Percentiles rank a stretch among this genome's conserved stretches.
Evolutionary conservation across 2,113 vertebrate species (phyloP).

Genomic region (Perca fluviatilis): DNA sequence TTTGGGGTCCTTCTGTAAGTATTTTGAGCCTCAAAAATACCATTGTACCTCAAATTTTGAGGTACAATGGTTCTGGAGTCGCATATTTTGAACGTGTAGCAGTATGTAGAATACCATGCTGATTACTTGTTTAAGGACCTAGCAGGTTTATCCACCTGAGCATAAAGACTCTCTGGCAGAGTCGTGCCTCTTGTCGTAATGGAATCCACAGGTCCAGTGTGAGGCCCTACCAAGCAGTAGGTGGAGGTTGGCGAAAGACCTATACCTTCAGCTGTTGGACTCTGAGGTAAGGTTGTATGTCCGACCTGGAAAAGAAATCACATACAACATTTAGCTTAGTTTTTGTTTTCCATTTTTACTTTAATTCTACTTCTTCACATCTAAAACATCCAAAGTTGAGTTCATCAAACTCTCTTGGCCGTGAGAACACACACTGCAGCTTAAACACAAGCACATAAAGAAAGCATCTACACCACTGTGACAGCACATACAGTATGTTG

Average conservation of each 20-base stretch:
- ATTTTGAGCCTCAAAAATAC: no score
- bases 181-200: background rate
- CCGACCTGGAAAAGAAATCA: background rate
- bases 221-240: background rate
- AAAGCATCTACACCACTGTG: background rate
- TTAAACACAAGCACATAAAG: background rate
- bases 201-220: background rate
- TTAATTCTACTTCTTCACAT: no score
- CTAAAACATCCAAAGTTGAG: background rate
- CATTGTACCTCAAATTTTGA: no score
- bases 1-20: no score
- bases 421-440: background rate
- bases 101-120: background rate
- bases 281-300: rapidly evolving
- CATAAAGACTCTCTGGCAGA: slow-evolving; percentile 10
- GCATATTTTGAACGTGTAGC: no score
- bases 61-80: no score
- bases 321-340: background rate
- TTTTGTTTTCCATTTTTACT: background rate
- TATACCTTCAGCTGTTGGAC: background rate
- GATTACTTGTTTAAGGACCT: background rate
- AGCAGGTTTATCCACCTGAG: background rate
- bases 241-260: background rate
- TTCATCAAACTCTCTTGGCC: background rate
- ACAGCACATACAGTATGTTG: background rate